These are phyloP conservation scores for Jaculus jaculus DNA, from an alignment of 2,113 vertebrate species.

Conservation along the genomic window DNA sequence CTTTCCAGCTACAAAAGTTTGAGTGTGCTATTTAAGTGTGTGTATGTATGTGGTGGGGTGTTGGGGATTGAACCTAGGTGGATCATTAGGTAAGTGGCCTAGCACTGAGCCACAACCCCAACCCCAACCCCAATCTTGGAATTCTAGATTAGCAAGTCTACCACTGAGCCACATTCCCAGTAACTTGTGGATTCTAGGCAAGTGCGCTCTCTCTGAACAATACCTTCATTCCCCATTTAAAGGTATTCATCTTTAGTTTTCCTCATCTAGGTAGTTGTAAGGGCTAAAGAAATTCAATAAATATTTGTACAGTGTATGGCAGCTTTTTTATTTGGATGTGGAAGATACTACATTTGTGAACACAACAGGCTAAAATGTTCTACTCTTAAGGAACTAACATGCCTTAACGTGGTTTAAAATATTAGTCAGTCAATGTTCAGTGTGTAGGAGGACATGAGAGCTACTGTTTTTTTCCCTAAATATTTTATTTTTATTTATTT, in stretches of 20 bases:
- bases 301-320: neutral
- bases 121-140: too few relatives aligned
- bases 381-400: neutral
- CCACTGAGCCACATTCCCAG: too few relatives aligned
- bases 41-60: too few relatives aligned
- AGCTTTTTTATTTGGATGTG: neutral
- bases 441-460: neutral
- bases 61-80: neutral
- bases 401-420: neutral
- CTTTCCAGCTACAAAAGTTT: neutral
- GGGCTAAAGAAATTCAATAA: neutral
- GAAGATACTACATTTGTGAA: neutral
- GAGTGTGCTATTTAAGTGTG: neutral
- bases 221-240: neutral
- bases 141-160: too few relatives aligned
- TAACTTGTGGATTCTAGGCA: too few relatives aligned
- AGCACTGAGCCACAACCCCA: too few relatives aligned
- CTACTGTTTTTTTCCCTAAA: neutral
- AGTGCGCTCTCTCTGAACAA: neutral
- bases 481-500: too few relatives aligned
- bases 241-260: constrained; percentile 18
- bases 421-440: neutral
- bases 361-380: neutral
- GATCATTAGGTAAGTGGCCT: neutral
- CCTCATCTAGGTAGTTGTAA: constrained; percentile 11